Conservation (phyloP, 1,140 invertebrate species). For the Drosophila melanica region DNA sequence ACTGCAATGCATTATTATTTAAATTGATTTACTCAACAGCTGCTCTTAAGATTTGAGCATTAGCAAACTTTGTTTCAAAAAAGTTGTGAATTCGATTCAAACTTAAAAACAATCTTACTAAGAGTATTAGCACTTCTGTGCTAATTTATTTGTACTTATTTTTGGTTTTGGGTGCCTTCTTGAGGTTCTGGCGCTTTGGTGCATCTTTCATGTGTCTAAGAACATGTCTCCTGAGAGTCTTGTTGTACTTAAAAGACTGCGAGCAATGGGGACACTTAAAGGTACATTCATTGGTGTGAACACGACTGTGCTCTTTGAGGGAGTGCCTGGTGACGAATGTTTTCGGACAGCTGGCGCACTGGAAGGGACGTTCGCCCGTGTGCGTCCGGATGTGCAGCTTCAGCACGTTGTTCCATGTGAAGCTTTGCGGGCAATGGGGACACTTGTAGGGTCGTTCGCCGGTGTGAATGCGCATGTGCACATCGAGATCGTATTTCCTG, state of each 20-base stretch:
- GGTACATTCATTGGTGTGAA: not conserved
- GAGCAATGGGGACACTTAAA: not conserved
- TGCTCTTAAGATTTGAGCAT: too few relatives aligned
- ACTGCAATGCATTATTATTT: too few relatives aligned
- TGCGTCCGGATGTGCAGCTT: not conserved
- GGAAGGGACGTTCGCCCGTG: slow-evolving; percentile 1
- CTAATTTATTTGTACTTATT: not conserved
- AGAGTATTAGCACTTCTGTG: not conserved
- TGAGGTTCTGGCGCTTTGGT: not conserved
- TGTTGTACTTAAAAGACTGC: not conserved
- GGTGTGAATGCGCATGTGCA: not conserved
- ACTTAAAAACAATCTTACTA: not conserved
- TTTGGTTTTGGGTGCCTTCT: not conserved
- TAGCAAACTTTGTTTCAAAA: not conserved
- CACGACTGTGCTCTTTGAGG: not conserved
- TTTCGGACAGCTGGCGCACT: not conserved
- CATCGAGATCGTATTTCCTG: not conserved
- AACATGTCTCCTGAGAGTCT: slow-evolving; percentile 1
- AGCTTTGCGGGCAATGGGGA: not conserved
- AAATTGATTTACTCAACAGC: too few relatives aligned
- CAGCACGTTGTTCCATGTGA: not conserved
- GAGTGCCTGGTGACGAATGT: not conserved
- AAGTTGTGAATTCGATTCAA: not conserved
- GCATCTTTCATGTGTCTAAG: not conserved
- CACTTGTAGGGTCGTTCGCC: slow-evolving; percentile 1